phyloP scores from a whole-genome alignment of 2,113 vertebrate genomes.

The Hydropotes inermis region DNA sequence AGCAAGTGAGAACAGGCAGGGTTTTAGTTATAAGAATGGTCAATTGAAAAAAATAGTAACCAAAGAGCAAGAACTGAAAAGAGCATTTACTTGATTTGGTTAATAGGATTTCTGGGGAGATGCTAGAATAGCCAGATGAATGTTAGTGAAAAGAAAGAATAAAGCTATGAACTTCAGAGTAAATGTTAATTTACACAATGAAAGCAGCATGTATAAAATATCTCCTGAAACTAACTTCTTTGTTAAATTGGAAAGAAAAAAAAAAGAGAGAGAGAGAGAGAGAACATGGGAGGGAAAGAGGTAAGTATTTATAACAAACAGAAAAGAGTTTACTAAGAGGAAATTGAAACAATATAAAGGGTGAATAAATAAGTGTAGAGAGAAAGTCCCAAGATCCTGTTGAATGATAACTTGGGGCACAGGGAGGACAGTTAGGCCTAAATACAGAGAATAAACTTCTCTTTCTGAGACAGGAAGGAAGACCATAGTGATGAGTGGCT shows the following conservation, averaged over 20 bases:
- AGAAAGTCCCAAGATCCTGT: neutral
- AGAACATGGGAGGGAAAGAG: neutral
- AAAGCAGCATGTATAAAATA: neutral
- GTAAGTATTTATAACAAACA: neutral
- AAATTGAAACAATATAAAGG: neutral
- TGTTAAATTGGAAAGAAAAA: neutral
- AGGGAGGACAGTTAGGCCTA: neutral
- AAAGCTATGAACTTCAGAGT: neutral
- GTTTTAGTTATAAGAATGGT: neutral
- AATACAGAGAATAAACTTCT: neutral
- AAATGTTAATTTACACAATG: neutral
- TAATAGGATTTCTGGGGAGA: neutral
- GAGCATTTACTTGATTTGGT: neutral
- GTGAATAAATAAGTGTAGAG: neutral
- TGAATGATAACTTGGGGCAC: neutral
- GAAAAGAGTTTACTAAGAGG: neutral
- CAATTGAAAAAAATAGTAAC: neutral
- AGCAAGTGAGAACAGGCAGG: neutral
- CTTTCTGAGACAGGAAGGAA: neutral
- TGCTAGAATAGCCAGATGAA: neutral
- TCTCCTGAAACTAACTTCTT: neutral
- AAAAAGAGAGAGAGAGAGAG: neutral
- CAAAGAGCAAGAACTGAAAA: neutral
- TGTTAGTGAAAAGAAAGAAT: neutral
- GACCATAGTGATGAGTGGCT: neutral